Conservation (phyloP, 2,888 invertebrate genomes). For the Parnassius apollo region DNA sequence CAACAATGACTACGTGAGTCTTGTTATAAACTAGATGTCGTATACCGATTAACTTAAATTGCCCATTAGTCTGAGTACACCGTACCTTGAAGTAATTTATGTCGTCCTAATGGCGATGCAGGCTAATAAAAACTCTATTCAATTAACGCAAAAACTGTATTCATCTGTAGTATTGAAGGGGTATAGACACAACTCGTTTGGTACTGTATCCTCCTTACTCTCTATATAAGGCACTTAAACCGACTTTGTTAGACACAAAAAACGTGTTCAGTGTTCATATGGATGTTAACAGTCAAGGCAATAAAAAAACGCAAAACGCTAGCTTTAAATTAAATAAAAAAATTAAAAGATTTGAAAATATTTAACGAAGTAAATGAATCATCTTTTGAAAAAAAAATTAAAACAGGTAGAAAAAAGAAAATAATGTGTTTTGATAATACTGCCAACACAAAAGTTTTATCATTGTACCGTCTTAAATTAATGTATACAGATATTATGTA, state of each 20-base stretch:
- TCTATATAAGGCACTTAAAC: conserved; percentile 31
- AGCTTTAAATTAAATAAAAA: too few species aligned
- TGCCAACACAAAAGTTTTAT: too few species aligned
- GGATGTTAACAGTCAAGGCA: background rate
- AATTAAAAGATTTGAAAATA: too few species aligned
- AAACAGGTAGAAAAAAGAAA: too few species aligned
- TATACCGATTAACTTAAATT: conserved; percentile 56
- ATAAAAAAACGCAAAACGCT: too few species aligned
- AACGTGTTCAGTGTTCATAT: conserved; percentile 14
- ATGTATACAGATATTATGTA: background rate
- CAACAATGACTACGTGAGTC: conserved; percentile 45
- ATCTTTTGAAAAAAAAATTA: too few species aligned
- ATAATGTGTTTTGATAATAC: too few species aligned
- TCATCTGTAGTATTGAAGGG: background rate
- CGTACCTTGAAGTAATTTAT: conserved; percentile 25
- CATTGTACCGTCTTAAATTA: too few species aligned
- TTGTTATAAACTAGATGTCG: conserved; percentile 54
- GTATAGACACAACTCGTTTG: conserved; percentile 5
- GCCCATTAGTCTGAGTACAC: conserved; percentile 49
- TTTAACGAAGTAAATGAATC: too few species aligned
- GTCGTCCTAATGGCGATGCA: conserved; percentile 10
- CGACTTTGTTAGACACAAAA: conserved; percentile 25
- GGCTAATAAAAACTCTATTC: conserved; percentile 25
- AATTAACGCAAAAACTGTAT: conserved; percentile 5
- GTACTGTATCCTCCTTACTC: conserved; percentile 28